Evolutionary conservation across 2,113 vertebrate species (phyloP).

Genomic region (Riparia riparia): DNA sequence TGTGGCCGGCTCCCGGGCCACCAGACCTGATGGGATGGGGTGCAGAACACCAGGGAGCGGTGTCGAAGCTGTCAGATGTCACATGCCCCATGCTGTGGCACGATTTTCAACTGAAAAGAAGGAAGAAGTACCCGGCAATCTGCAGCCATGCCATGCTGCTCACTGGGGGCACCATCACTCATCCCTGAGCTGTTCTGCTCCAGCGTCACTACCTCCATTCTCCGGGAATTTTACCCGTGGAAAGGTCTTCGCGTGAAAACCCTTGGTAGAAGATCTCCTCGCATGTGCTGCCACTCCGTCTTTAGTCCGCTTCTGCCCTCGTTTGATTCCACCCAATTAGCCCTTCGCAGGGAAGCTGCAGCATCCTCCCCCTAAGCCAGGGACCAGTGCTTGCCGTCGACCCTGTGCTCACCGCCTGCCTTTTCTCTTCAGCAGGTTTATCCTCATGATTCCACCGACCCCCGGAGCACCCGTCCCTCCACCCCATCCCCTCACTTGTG

Average conservation of each 20-base stretch:
- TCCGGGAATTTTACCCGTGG: background rate
- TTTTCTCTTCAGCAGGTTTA: background rate
- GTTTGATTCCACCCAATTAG: background rate
- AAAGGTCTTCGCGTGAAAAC: background rate
- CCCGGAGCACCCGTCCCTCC: background rate
- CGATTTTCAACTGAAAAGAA: background rate
- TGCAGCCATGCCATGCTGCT: background rate
- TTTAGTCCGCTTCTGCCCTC: background rate
- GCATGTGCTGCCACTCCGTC: fast-evolving
- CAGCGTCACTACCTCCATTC: background rate
- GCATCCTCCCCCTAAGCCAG: background rate
- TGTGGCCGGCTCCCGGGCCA: background rate
- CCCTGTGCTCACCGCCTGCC: background rate
- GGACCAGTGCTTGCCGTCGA: background rate
- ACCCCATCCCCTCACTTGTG: background rate
- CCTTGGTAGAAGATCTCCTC: background rate
- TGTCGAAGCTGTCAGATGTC: fast-evolving
- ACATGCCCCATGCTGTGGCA: fast-evolving
- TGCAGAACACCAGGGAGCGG: background rate
- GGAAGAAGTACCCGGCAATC: fast-evolving
- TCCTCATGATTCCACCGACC: background rate
- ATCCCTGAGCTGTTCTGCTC: background rate
- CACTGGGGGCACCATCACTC: fast-evolving
- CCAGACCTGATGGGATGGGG: fast-evolving
- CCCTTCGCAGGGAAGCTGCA: background rate